A percentile compares a stretch with the other conserved stretches of the same genome.
Conservation (phyloP, 2,113 vertebrate genomes). For the Cephalopholis sonnerati region DNA sequence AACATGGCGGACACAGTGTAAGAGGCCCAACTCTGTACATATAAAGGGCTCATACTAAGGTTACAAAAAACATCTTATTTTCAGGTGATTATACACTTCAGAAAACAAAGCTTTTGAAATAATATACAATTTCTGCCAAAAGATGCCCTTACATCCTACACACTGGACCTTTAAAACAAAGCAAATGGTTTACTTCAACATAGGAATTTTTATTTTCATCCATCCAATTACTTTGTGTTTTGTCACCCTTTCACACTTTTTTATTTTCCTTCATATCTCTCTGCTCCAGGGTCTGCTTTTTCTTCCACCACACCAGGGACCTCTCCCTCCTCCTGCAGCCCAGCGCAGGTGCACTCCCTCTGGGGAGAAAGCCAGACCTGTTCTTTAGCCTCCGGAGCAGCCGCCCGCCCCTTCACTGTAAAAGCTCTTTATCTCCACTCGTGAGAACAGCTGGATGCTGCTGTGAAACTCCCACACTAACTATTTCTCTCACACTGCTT, state of each 20-base stretch:
- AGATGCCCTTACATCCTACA: no score
- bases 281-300: slow-evolving; percentile 27
- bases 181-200: no score
- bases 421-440: slow-evolving; percentile 74
- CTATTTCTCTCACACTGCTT: slow-evolving; percentile 46
- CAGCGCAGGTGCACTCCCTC: slow-evolving; percentile 78
- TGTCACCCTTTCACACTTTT: slow-evolving; percentile 11
- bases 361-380: slow-evolving; percentile 67
- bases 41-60: no score
- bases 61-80: no score
- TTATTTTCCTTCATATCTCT: slow-evolving; percentile 17
- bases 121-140: no score
- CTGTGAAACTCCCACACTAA: slow-evolving; percentile 69
- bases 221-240: slow-evolving; percentile 13
- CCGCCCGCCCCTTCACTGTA: slow-evolving; percentile 59
- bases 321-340: slow-evolving; percentile 37
- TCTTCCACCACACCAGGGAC: slow-evolving; percentile 26
- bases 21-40: no score
- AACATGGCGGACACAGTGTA: no score
- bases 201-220: background rate
- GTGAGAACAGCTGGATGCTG: slow-evolving; percentile 74
- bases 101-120: no score
- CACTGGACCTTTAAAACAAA: no score
- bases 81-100: no score
- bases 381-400: slow-evolving; percentile 51